Evolutionary conservation across 2,888 invertebrate species (phyloP).

Genomic region (Dusona sp.): DNA sequence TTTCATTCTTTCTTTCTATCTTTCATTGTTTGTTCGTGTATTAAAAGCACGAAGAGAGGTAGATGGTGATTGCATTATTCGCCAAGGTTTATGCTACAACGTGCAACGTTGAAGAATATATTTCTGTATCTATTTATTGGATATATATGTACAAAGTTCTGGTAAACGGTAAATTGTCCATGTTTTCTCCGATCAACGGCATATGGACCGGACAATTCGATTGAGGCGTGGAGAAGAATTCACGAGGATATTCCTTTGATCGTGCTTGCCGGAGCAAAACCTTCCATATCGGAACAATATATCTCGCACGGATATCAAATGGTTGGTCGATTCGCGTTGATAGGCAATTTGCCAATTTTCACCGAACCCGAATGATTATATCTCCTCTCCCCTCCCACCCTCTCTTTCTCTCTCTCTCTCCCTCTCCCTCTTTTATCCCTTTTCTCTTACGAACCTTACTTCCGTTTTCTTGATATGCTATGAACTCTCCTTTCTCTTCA

Average conservation of each 20-base stretch:
- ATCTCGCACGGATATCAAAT: slow-evolving; percentile 77
- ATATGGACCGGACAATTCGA: slow-evolving; percentile 63
- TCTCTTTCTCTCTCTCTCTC: background rate
- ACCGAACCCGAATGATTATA: slow-evolving; percentile 31
- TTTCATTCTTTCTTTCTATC: slow-evolving; percentile 8
- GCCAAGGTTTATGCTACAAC: slow-evolving; percentile 2
- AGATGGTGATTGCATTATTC: slow-evolving; percentile 36
- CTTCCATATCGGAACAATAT: slow-evolving; percentile 71
- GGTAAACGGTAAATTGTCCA: slow-evolving; percentile 39
- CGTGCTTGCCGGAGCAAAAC: slow-evolving; percentile 55
- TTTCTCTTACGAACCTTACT: slow-evolving; percentile 36
- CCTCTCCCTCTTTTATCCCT: slow-evolving; percentile 24
- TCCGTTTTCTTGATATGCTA: slow-evolving; percentile 28
- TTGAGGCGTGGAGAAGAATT: slow-evolving; percentile 63
- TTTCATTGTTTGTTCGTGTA: slow-evolving; percentile 37
- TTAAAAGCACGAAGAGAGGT: slow-evolving; percentile 41
- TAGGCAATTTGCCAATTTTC: slow-evolving; percentile 78
- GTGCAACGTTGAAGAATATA: slow-evolving; percentile 8
- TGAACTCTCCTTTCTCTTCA: slow-evolving; percentile 26
- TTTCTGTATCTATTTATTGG: background rate
- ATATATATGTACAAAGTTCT: slow-evolving; percentile 3
- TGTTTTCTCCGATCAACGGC: slow-evolving; percentile 67
- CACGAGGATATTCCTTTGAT: slow-evolving; percentile 70
- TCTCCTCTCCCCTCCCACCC: background rate
- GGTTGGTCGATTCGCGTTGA: slow-evolving; percentile 76